Evolutionary conservation across 2,888 invertebrate species (phyloP).

Genomic region (Dryococelus australis): DNA sequence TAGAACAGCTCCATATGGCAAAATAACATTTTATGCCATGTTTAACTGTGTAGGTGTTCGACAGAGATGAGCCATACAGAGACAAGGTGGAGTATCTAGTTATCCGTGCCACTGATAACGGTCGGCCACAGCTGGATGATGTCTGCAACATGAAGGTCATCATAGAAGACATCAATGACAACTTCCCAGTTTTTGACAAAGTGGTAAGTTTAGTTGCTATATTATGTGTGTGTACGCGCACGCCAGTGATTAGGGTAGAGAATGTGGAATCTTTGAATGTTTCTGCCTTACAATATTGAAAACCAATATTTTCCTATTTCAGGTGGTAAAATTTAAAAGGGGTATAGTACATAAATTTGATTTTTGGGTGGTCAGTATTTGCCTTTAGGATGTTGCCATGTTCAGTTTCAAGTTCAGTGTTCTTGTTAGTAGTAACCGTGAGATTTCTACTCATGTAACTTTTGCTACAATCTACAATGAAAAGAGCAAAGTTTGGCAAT

Average conservation of each 20-base stretch:
- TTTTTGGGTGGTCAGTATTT: too few species aligned
- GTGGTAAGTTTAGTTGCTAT: slow-evolving; percentile 65
- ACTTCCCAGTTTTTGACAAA: slow-evolving; percentile 81
- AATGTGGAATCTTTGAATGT: neutral
- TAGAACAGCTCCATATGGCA: neutral
- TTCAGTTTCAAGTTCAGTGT: too few species aligned
- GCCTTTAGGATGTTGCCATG: too few species aligned
- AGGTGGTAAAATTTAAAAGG: too few species aligned
- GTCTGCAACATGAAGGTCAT: slow-evolving; percentile 93
- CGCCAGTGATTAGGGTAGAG: neutral
- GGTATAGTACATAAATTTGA: too few species aligned
- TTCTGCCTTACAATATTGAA: too few species aligned
- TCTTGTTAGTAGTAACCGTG: too few species aligned
- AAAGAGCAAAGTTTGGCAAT: too few species aligned
- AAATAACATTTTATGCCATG: neutral
- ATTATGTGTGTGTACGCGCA: slow-evolving; percentile 55
- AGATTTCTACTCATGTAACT: too few species aligned
- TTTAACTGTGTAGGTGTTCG: slow-evolving; percentile 70
- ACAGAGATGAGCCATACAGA: slow-evolving; percentile 88
- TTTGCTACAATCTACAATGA: too few species aligned
- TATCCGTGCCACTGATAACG: slow-evolving; percentile 92
- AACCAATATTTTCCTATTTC: too few species aligned
- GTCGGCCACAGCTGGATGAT: slow-evolving; percentile 87
- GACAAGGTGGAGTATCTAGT: slow-evolving; percentile 83
- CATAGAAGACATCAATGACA: slow-evolving; percentile 94